phyloP scores from a whole-genome alignment of 2,888 invertebrate species.

The Diaprepes abbreviatus region DNA sequence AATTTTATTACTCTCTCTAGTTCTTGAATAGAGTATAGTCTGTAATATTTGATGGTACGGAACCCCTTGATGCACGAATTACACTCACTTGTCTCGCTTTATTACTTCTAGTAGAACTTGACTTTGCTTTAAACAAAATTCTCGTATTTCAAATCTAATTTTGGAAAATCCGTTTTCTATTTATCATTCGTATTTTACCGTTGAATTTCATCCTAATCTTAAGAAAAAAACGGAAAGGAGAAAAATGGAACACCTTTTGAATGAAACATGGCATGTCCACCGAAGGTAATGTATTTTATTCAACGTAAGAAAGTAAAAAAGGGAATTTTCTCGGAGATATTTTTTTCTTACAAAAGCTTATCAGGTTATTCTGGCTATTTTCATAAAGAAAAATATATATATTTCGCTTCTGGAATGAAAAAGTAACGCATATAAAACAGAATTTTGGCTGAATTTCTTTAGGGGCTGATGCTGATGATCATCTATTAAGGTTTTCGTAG shows the following conservation, averaged over 20 bases:
- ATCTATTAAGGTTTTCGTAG: not conserved
- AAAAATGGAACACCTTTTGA: constrained; percentile 7
- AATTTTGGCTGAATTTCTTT: not conserved
- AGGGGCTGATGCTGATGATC: too few species aligned
- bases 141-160: too few species aligned
- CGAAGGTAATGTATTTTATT: constrained; percentile 7
- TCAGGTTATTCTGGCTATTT: not conserved
- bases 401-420: not conserved
- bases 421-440: not conserved
- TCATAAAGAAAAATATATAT: not conserved
- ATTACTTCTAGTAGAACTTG: too few species aligned
- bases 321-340: not conserved
- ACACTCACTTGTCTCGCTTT: too few species aligned
- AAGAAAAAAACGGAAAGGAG: not conserved
- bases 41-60: too few species aligned
- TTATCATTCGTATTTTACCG: not conserved
- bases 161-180: too few species aligned
- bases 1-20: too few species aligned
- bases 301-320: not conserved
- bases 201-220: not conserved
- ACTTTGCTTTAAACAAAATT: too few species aligned
- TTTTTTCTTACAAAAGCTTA: not conserved
- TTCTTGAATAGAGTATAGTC: too few species aligned
- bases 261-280: constrained; percentile 11
- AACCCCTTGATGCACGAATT: too few species aligned